phyloP scores from a whole-genome alignment of 2,113 vertebrate genomes.

The Clarias macrocephalus region DNA sequence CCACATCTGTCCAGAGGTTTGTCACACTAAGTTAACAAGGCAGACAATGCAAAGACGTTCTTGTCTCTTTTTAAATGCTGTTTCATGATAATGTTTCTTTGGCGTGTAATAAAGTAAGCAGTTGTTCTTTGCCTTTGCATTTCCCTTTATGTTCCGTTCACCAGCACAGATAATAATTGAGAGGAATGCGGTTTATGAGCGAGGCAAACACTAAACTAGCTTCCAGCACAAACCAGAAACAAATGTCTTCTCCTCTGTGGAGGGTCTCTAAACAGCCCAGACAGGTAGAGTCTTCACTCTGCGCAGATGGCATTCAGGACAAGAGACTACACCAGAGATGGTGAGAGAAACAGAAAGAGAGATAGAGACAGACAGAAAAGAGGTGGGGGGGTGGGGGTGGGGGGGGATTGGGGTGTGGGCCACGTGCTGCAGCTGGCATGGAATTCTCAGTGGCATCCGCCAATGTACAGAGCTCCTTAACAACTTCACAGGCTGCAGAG shows the following conservation, averaged over 20 bases:
- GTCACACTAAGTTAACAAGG: background rate
- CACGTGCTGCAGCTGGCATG: constrained; percentile 75
- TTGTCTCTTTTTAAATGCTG: background rate
- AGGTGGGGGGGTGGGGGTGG: constrained; percentile 50
- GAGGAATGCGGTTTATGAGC: background rate
- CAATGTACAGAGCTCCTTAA: constrained; percentile 80
- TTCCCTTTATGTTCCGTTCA: background rate
- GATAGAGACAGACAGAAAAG: constrained; percentile 58
- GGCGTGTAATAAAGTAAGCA: background rate
- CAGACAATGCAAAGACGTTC: background rate
- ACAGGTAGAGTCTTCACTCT: constrained; percentile 42
- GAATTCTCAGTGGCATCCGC: constrained; percentile 78
- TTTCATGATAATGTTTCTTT: background rate
- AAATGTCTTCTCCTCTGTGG: background rate
- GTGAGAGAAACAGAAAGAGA: constrained; percentile 33
- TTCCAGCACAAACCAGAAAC: background rate
- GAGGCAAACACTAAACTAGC: background rate
- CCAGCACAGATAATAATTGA: background rate
- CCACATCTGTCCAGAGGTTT: constrained; percentile 8
- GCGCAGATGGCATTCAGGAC: constrained; percentile 52
- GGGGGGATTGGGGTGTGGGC: constrained; percentile 25
- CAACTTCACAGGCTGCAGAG: constrained; percentile 81
- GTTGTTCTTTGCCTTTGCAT: constrained; percentile 4
- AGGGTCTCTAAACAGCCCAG: constrained; percentile 27
- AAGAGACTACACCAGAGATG: constrained; percentile 45